These are phyloP conservation scores for Cheiracanthium punctorium DNA, from an alignment of 2,888 invertebrate genomes.

Conservation along the genomic window DNA sequence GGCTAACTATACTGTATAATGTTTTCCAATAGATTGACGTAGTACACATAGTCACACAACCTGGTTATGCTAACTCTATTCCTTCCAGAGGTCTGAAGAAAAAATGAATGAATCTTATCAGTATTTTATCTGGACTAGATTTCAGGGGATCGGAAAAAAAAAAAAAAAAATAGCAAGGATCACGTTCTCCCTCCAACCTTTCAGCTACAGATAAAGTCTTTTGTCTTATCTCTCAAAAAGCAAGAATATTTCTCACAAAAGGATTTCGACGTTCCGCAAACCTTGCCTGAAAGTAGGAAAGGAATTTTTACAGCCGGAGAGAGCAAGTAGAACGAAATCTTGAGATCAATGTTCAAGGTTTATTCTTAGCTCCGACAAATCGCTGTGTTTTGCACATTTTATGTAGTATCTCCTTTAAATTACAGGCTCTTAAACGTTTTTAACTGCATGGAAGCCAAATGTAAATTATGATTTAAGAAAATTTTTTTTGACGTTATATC, in stretches of 20 bases:
- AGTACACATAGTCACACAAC: not conserved
- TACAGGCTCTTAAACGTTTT: too few species aligned
- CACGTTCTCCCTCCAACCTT: not conserved
- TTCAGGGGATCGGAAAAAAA: conserved; percentile 17
- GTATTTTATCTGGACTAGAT: not conserved
- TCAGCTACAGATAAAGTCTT: not conserved
- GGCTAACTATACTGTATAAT: too few species aligned
- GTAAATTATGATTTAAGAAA: too few species aligned
- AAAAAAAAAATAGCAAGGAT: too few species aligned
- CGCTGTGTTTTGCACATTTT: too few species aligned
- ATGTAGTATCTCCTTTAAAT: too few species aligned
- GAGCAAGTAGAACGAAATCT: not conserved
- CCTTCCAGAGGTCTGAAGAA: not conserved
- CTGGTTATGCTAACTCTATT: too few species aligned
- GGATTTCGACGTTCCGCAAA: conserved; percentile 7
- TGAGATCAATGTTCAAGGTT: not conserved
- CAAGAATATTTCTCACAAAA: conserved; percentile 19
- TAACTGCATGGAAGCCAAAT: too few species aligned
- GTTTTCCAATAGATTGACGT: too few species aligned
- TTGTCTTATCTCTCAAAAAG: not conserved
- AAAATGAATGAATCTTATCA: conserved; percentile 58
- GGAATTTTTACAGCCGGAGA: not conserved
- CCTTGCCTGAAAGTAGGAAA: not conserved
- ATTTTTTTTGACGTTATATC: too few species aligned
- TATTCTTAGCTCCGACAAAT: not conserved